phyloP scores from a whole-genome alignment of 1,140 invertebrate species.

The Drosophila pseudoananassae region DNA sequence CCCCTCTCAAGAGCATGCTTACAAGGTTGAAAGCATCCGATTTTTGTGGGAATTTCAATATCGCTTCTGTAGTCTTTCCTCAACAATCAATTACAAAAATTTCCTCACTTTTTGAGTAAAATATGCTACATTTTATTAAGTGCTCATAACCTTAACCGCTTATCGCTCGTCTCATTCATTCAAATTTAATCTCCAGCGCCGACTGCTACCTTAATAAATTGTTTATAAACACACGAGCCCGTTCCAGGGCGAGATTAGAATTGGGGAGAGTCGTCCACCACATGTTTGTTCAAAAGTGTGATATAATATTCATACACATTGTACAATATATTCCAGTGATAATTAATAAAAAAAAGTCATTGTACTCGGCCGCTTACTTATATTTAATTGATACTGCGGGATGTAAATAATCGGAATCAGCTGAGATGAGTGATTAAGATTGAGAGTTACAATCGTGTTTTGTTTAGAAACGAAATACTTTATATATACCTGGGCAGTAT shows the following conservation, averaged over 20 bases:
- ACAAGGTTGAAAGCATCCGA: too few species aligned
- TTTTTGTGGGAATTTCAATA: too few species aligned
- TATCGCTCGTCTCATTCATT: conserved; percentile 1
- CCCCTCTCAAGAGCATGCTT: too few species aligned
- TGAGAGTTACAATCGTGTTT: conserved; percentile 10
- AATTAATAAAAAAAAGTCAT: conserved; percentile 55
- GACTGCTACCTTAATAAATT: conserved; percentile 27
- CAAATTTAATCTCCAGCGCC: conserved; percentile 28
- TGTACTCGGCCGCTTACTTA: conserved; percentile 28
- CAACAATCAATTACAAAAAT: background rate
- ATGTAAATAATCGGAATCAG: conserved; percentile 40
- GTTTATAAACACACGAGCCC: conserved; percentile 44
- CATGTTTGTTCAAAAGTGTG: conserved; percentile 8
- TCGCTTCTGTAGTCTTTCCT: background rate
- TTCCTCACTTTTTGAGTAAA: background rate
- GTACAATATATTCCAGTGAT: conserved; percentile 3
- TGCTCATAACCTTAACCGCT: conserved; percentile 1
- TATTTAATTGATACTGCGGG: conserved; percentile 48
- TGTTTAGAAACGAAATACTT: background rate
- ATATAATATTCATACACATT: conserved; percentile 30
- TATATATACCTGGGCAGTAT: too few species aligned
- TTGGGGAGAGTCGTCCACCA: background rate
- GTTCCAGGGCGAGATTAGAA: conserved; percentile 22
- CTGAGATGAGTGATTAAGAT: conserved; percentile 50
- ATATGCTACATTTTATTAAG: background rate